Evolutionary conservation across 2,797 vertebrate species (phyloP).

Genomic region (Melanotaenia maccullochi): DNA sequence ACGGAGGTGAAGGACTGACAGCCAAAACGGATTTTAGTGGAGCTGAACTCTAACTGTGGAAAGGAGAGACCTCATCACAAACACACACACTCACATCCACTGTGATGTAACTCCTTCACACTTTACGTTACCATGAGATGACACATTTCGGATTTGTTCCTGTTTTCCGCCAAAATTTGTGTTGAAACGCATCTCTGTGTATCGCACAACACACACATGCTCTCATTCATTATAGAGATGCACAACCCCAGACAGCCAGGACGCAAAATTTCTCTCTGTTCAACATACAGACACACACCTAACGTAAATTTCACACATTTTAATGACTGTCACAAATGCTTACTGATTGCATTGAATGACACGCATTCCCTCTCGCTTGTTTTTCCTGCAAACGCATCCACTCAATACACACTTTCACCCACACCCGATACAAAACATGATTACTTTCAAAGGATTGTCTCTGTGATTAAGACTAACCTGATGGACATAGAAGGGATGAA

Average conservation of each 20-base stretch:
- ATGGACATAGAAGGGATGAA: slow-evolving; percentile 64
- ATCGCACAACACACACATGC: slow-evolving; percentile 26
- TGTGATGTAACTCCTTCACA: slow-evolving; percentile 46
- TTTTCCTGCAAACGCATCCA: slow-evolving; percentile 10
- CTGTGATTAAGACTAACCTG: slow-evolving; percentile 69
- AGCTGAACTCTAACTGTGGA: slow-evolving; percentile 59
- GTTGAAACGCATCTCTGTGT: slow-evolving; percentile 53
- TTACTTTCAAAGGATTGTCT: slow-evolving; percentile 74
- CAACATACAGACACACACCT: slow-evolving; percentile 34
- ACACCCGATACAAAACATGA: slow-evolving; percentile 39
- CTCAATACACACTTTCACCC: slow-evolving; percentile 24
- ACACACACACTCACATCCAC: slow-evolving; percentile 30
- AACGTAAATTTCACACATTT: slow-evolving; percentile 64
- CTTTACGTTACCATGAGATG: slow-evolving; percentile 43
- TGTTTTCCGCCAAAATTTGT: slow-evolving; percentile 52
- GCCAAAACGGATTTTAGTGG: slow-evolving; percentile 61
- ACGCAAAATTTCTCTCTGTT: slow-evolving; percentile 25
- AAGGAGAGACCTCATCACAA: slow-evolving; percentile 56
- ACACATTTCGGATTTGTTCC: slow-evolving; percentile 53
- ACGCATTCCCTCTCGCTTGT: slow-evolving; percentile 34
- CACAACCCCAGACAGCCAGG: slow-evolving; percentile 5
- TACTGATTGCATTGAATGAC: slow-evolving; percentile 66
- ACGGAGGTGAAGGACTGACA: slow-evolving; percentile 44
- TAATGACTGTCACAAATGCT: slow-evolving; percentile 72
- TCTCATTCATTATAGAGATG: slow-evolving; percentile 17